Conservation (phyloP, 2,888 invertebrate genomes). For the Anodontia alba region DNA sequence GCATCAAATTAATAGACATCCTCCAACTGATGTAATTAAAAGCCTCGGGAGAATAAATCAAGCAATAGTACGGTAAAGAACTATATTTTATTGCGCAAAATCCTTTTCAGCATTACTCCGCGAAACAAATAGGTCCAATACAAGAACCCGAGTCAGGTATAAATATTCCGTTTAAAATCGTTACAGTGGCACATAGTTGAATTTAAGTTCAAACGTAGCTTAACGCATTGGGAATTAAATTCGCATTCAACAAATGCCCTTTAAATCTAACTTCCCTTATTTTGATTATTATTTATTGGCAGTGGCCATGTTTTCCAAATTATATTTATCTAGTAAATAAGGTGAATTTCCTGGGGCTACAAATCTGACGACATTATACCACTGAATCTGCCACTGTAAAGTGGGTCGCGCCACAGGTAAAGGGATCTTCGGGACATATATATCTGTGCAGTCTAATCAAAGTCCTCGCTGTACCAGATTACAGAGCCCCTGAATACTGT, state of each 20-base stretch:
- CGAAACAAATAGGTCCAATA: not conserved
- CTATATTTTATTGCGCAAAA: not conserved
- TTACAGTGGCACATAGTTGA: not conserved
- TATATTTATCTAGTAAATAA: conserved; percentile 14
- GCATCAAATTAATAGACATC: not conserved
- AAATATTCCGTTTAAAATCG: not conserved
- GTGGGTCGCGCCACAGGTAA: too few species aligned
- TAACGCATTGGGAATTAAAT: conserved; percentile 2
- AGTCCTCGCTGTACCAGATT: too few species aligned
- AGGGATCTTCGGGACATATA: too few species aligned
- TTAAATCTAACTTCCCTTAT: not conserved
- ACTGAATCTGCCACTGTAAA: not conserved
- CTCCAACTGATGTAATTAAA: not conserved
- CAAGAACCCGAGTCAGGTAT: too few species aligned
- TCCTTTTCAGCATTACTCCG: not conserved
- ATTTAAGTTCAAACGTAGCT: conserved; percentile 12
- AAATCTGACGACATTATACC: not conserved
- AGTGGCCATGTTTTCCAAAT: conserved; percentile 7
- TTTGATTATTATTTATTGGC: conserved; percentile 8
- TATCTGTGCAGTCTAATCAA: too few species aligned
- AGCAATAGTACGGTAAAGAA: not conserved
- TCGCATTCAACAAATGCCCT: not conserved
- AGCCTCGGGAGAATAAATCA: not conserved
- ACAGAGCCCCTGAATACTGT: too few species aligned
- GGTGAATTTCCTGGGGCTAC: conserved; percentile 1